Conservation (phyloP, 2,797 vertebrate genomes). For the Arrhamphus sclerolepis region DNA sequence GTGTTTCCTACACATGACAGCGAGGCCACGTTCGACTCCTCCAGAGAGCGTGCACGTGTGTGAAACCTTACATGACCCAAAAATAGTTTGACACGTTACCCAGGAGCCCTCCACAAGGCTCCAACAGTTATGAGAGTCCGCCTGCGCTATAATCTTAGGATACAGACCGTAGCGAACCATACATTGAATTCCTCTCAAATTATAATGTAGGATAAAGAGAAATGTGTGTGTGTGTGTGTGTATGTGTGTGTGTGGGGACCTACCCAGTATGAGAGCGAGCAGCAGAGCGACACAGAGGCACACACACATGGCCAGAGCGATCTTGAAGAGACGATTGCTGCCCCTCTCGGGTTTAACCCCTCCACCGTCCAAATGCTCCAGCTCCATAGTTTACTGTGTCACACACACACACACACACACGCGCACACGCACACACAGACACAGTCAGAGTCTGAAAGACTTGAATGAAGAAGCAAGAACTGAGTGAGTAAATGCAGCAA, state of each 20-base stretch:
- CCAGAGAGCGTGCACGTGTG: slow-evolving; percentile 26
- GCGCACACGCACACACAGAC: background rate
- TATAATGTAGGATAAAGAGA: slow-evolving; percentile 43
- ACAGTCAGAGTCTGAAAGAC: slow-evolving; percentile 5
- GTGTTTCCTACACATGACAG: no score
- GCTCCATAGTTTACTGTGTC: slow-evolving; percentile 67
- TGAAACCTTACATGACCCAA: slow-evolving; percentile 71
- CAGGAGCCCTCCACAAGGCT: slow-evolving; percentile 18
- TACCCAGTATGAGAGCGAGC: slow-evolving; percentile 80
- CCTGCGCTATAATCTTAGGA: slow-evolving; percentile 50
- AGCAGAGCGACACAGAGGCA: slow-evolving; percentile 75
- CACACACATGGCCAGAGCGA: slow-evolving; percentile 83
- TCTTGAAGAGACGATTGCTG: slow-evolving; percentile 76
- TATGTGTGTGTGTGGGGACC: slow-evolving; percentile 59
- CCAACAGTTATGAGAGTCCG: slow-evolving; percentile 44
- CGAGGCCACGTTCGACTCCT: slow-evolving; percentile 12
- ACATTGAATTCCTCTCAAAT: slow-evolving; percentile 55
- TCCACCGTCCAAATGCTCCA: slow-evolving; percentile 69
- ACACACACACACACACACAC: background rate
- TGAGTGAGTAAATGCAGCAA: background rate
- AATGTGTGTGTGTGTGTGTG: slow-evolving; percentile 22
- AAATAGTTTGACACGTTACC: slow-evolving; percentile 64
- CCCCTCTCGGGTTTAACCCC: slow-evolving; percentile 68
- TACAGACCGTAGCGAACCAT: background rate
- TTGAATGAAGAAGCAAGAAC: background rate